Evolutionary conservation across 2,888 invertebrate species (phyloP).

Genomic region (Agriotes lineatus): DNA sequence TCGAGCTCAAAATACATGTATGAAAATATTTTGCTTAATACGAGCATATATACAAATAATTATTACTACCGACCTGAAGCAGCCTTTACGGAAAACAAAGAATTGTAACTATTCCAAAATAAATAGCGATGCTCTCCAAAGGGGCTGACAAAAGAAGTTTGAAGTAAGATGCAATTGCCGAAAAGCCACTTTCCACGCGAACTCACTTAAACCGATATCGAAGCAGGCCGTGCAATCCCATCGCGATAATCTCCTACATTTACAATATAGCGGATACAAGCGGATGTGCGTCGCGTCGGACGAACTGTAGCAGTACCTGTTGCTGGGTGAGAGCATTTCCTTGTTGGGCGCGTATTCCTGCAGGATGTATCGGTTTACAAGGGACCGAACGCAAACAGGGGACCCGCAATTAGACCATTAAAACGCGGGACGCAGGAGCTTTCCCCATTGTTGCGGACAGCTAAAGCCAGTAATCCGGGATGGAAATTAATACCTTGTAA

Average conservation of each 20-base stretch:
- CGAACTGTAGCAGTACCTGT: slow-evolving; percentile 11
- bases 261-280: slow-evolving; percentile 4
- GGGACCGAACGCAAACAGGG: slow-evolving; percentile 7
- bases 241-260: slow-evolving; percentile 1
- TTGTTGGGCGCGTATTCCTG: slow-evolving; percentile 4
- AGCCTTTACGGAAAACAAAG: too few species aligned
- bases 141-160: too few species aligned
- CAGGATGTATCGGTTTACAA: slow-evolving; percentile 15
- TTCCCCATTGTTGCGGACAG: slow-evolving; percentile 6
- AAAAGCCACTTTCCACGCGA: too few species aligned
- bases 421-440: not conserved
- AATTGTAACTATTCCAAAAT: too few species aligned
- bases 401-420: slow-evolving; percentile 16
- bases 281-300: not conserved
- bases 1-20: too few species aligned
- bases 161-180: too few species aligned
- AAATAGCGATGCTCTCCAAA: too few species aligned
- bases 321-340: slow-evolving; percentile 18
- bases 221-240: not conserved
- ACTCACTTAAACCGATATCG: too few species aligned
- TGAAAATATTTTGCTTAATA: too few species aligned
- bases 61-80: too few species aligned
- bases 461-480: slow-evolving; percentile 9
- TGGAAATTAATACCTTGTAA: slow-evolving; percentile 11
- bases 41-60: too few species aligned